Conservation (phyloP, 2,113 vertebrate species). For the Tympanuchus pallidicinctus region DNA sequence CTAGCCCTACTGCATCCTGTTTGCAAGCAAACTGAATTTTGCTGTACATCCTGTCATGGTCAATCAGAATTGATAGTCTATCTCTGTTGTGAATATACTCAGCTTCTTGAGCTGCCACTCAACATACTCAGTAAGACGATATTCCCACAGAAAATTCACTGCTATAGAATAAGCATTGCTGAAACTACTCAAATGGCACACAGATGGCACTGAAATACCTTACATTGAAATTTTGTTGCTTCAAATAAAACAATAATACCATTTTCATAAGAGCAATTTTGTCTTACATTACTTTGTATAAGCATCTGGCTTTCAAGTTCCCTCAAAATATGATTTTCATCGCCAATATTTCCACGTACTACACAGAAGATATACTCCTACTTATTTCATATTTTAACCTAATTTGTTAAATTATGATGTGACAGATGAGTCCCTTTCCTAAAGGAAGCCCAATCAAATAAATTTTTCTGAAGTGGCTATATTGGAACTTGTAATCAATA, state of each 20-base stretch:
- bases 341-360: not conserved
- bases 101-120: not conserved
- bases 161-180: not conserved
- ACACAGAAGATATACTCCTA: not conserved
- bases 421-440: not conserved
- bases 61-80: conserved; percentile 39
- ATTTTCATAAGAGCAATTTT: not conserved
- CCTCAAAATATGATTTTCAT: not conserved
- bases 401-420: not conserved
- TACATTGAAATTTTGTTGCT: not conserved
- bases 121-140: not conserved
- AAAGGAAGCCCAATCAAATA: not conserved
- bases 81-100: not conserved
- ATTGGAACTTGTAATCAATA: not conserved
- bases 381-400: not conserved
- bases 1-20: conserved; percentile 20
- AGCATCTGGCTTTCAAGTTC: not conserved
- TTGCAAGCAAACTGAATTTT: conserved; percentile 8
- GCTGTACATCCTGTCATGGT: not conserved
- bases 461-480: not conserved
- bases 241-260: not conserved
- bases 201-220: not conserved
- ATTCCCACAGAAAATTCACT: not conserved
- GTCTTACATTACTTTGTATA: not conserved
- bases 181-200: not conserved